phyloP scores from a whole-genome alignment of 2,797 vertebrate species.

The Meda fulgida region DNA sequence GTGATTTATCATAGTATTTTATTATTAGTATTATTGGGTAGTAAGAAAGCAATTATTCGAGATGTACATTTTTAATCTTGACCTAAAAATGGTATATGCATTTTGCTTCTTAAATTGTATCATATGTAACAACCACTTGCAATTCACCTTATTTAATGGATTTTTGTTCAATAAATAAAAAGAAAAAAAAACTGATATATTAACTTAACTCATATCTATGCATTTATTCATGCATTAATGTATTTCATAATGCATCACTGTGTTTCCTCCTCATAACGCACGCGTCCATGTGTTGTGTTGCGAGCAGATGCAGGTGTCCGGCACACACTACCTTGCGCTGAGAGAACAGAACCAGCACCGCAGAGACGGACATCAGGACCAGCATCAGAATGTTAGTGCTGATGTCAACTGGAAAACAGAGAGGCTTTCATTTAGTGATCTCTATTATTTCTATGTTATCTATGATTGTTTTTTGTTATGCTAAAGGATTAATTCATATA shows the following conservation, averaged over 20 bases:
- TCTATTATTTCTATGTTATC: neutral
- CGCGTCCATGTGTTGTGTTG: neutral
- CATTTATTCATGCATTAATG: neutral
- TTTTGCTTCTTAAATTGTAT: neutral
- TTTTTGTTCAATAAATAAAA: neutral
- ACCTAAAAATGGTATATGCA: neutral
- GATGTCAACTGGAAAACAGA: slow-evolving; percentile 71
- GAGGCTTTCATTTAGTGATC: neutral
- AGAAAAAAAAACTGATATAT: neutral
- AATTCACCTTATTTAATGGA: neutral
- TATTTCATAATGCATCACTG: neutral
- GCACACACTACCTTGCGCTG: slow-evolving; percentile 72
- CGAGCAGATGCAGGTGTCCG: neutral
- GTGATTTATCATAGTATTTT: neutral
- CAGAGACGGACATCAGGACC: slow-evolving; percentile 73
- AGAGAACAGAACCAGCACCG: slow-evolving; percentile 73
- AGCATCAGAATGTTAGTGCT: slow-evolving; percentile 78
- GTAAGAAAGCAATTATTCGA: neutral
- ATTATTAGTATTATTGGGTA: neutral
- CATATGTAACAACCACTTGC: neutral
- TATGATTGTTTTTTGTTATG: neutral
- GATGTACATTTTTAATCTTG: neutral
- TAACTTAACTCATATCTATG: neutral
- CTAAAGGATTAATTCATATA: neutral
- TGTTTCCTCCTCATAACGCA: neutral